A percentile compares a stretch with the other conserved stretches of the same genome.
Evolutionary conservation across 2,113 vertebrate genomes (phyloP).

Genomic region (Leptobrachium leishanense): DNA sequence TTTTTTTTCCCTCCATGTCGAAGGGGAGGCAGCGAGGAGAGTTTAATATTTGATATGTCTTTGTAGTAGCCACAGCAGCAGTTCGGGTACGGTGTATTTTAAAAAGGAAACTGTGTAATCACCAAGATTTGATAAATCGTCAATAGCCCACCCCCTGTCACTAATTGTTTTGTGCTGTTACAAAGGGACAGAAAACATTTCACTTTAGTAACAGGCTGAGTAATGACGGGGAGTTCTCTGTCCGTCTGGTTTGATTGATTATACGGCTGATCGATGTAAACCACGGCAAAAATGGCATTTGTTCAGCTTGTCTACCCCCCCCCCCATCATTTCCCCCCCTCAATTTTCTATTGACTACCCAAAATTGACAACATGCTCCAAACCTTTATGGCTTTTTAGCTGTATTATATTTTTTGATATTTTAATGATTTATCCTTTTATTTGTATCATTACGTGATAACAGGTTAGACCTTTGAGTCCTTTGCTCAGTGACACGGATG

Average conservation of each 20-base stretch:
- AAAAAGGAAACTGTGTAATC: constrained; percentile 58
- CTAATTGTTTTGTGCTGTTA: constrained; percentile 62
- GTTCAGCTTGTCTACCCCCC: constrained; percentile 53
- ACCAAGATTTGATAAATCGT: constrained; percentile 70
- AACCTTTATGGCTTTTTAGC: neutral
- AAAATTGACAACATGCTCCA: constrained; percentile 13
- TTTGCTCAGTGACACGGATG: constrained; percentile 26
- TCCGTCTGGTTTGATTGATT: constrained; percentile 71
- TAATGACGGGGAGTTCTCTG: constrained; percentile 62
- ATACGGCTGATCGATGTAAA: constrained; percentile 61
- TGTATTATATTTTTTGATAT: neutral
- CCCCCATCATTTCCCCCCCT: constrained; percentile 44
- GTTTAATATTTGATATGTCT: too few relatives aligned
- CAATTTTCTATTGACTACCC: constrained; percentile 19
- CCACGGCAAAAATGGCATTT: constrained; percentile 65
- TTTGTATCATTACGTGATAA: neutral
- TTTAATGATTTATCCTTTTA: too few relatives aligned
- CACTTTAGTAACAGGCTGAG: constrained; percentile 57
- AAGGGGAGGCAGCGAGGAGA: too few relatives aligned
- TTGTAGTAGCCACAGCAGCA: constrained; percentile 35
- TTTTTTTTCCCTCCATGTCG: too few relatives aligned
- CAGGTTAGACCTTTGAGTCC: constrained; percentile 10
- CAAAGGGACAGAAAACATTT: constrained; percentile 62
- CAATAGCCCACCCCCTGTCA: constrained; percentile 67
- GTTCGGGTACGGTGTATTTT: constrained; percentile 54